Conservation (phyloP, 2,113 vertebrate species). For the Phycodurus eques region DNA sequence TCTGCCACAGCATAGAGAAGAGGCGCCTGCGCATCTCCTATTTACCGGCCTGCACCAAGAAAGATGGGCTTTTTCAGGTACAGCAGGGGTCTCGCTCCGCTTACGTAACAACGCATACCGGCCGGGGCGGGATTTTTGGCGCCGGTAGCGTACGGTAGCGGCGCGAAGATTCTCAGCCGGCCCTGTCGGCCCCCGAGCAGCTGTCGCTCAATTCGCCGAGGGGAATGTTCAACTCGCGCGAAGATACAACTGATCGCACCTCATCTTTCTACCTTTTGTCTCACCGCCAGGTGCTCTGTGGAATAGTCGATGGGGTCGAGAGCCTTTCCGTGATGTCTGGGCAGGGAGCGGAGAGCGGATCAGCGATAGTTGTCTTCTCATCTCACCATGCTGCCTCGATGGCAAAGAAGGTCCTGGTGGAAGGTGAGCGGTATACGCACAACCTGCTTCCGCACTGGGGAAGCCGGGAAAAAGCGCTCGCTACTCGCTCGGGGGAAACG, state of each 20-base stretch:
- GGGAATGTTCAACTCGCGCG: too few relatives aligned
- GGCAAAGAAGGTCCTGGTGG: constrained; percentile 84
- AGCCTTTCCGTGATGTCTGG: constrained; percentile 69
- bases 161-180: too few relatives aligned
- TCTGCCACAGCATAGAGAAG: constrained; percentile 86
- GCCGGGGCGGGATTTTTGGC: neutral
- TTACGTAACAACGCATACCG: neutral
- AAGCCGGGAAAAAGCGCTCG: too few relatives aligned
- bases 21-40: constrained; percentile 73
- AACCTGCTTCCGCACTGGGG: too few relatives aligned
- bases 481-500: too few relatives aligned
- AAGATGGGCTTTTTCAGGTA: constrained; percentile 62
- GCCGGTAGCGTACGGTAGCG: too few relatives aligned
- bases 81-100: too few relatives aligned
- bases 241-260: neutral
- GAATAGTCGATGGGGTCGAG: constrained; percentile 65
- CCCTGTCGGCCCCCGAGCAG: too few relatives aligned
- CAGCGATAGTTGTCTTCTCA: constrained; percentile 78
- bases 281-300: constrained; percentile 45
- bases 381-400: constrained; percentile 82
- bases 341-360: constrained; percentile 20
- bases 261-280: neutral
- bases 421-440: constrained; percentile 72
- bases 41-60: constrained; percentile 50
- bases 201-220: too few relatives aligned